These are phyloP conservation scores for Chlorocebus sabaeus DNA, from an alignment of 2,113 vertebrate genomes.

Conservation along the genomic window DNA sequence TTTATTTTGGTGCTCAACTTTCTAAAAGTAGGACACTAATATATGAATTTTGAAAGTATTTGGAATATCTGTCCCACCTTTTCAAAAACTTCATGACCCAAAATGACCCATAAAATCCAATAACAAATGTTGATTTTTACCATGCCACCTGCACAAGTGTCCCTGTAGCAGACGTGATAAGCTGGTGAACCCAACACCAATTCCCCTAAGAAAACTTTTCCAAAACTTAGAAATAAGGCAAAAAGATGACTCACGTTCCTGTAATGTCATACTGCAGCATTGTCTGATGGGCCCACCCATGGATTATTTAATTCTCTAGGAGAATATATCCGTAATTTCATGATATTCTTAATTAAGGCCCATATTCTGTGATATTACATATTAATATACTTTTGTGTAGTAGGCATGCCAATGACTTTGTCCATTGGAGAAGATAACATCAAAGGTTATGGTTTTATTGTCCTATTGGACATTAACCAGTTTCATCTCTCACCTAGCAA, in stretches of 20 bases:
- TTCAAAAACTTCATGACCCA: not conserved
- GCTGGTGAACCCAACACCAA: not conserved
- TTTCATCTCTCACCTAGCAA: not conserved
- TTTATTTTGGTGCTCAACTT: not conserved
- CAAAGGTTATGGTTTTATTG: not conserved
- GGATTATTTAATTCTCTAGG: not conserved
- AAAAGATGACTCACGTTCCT: not conserved
- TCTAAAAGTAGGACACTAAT: not conserved
- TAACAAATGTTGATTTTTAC: not conserved
- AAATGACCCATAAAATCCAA: not conserved
- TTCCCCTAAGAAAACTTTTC: not conserved
- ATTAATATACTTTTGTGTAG: not conserved
- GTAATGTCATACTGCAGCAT: not conserved
- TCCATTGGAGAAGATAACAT: not conserved
- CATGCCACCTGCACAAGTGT: not conserved
- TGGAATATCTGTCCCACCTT: not conserved
- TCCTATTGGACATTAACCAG: not conserved
- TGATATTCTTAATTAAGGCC: not conserved
- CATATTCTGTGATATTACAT: not conserved
- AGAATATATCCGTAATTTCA: not conserved
- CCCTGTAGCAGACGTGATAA: not conserved
- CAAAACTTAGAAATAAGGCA: not conserved
- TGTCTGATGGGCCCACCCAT: too few relatives aligned
- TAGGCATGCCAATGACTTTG: not conserved
- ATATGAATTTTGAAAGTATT: not conserved